These are phyloP conservation scores for Cariama cristata DNA, from an alignment of 2,113 vertebrate genomes.

Conservation along the genomic window DNA sequence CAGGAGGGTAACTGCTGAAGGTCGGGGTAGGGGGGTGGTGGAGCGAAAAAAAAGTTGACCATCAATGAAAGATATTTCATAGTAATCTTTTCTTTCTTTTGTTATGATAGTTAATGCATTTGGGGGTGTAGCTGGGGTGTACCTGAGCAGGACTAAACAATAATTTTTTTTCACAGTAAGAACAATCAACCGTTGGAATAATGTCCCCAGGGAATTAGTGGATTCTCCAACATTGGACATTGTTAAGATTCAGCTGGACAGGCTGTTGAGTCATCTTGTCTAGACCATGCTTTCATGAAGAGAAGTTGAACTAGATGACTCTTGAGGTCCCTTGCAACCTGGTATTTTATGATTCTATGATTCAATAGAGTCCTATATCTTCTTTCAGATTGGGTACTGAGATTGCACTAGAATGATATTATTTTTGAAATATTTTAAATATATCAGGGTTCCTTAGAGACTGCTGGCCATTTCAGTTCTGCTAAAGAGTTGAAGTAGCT, in stretches of 20 bases:
- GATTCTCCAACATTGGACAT: accelerated
- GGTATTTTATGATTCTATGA: neutral
- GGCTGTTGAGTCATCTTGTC: accelerated
- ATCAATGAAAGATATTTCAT: neutral
- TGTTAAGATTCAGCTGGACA: accelerated
- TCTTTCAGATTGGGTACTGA: neutral
- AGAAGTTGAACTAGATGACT: neutral
- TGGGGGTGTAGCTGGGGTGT: neutral
- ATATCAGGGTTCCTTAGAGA: neutral
- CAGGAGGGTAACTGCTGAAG: neutral
- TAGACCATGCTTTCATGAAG: accelerated
- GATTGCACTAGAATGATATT: neutral
- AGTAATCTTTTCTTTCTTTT: neutral
- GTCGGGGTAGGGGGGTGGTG: accelerated
- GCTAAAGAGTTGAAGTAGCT: neutral
- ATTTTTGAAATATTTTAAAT: neutral
- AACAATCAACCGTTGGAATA: neutral
- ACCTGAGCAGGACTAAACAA: neutral
- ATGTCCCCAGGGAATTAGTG: neutral
- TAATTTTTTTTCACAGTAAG: neutral
- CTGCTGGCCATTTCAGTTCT: neutral
- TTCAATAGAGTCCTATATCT: accelerated
- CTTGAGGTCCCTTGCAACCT: neutral
- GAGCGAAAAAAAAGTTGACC: neutral
- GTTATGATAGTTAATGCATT: neutral